These are phyloP conservation scores for Pyrrhia umbra DNA, from an alignment of 2,888 invertebrate species.

Conservation along the genomic window DNA sequence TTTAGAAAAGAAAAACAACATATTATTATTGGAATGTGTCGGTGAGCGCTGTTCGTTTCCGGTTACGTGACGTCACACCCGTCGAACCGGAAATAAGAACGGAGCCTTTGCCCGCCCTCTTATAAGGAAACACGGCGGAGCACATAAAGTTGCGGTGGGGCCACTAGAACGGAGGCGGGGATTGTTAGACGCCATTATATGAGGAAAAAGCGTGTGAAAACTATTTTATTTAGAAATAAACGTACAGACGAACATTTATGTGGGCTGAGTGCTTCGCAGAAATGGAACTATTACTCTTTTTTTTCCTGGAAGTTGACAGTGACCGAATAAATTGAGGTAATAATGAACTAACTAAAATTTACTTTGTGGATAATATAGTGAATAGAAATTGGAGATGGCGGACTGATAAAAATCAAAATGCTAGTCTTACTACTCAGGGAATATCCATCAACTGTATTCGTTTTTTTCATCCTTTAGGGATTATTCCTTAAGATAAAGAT, in stretches of 20 bases:
- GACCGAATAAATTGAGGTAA: background rate
- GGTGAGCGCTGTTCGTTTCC: conserved; percentile 68
- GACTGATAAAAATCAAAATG: too few relatives aligned
- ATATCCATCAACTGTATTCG: too few relatives aligned
- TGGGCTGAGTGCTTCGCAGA: conserved; percentile 24
- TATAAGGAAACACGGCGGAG: conserved; percentile 79
- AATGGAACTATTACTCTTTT: background rate
- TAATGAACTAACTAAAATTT: background rate
- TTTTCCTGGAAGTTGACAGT: background rate
- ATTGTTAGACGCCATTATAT: conserved; percentile 22
- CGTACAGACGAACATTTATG: conserved; percentile 10
- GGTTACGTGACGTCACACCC: conserved; percentile 77
- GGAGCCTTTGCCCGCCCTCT: conserved; percentile 81
- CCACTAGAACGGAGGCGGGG: conserved; percentile 60
- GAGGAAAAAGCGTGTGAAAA: conserved; percentile 16
- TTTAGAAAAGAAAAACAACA: conserved; percentile 60
- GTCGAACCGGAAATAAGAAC: conserved; percentile 82
- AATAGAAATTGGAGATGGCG: too few relatives aligned
- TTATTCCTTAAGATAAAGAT: too few relatives aligned
- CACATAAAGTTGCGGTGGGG: conserved; percentile 75
- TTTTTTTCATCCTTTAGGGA: too few relatives aligned
- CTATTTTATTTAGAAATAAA: conserved; percentile 30
- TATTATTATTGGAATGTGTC: conserved; percentile 72
- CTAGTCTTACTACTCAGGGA: too few relatives aligned
- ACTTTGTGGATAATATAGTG: background rate